Conservation (phyloP, 2,888 invertebrate species). For the Arctia plantaginis region DNA sequence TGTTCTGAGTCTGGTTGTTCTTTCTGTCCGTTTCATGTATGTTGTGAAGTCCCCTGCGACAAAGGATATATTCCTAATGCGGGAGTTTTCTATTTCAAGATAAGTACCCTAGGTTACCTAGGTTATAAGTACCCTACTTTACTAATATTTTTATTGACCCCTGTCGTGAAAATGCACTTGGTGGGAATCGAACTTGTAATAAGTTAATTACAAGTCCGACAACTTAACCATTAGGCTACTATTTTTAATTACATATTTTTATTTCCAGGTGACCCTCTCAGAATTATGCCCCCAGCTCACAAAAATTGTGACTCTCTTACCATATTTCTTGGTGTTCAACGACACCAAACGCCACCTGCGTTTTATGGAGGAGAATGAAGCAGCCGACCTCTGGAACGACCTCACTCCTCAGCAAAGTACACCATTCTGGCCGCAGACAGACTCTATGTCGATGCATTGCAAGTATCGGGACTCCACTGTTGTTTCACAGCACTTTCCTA, state of each 20-base stretch:
- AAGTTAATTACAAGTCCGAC: background rate
- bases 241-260: background rate
- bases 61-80: no score
- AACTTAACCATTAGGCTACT: background rate
- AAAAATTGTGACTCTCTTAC: constrained; percentile 92
- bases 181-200: background rate
- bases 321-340: constrained; percentile 92
- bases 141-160: no score
- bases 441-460: constrained; percentile 92
- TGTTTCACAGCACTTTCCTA: constrained; percentile 92
- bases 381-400: constrained; percentile 94
- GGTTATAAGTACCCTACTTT: no score
- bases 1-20: no score
- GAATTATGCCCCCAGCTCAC: constrained; percentile 91
- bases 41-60: no score
- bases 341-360: constrained; percentile 87
- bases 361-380: constrained; percentile 95
- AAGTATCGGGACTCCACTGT: constrained; percentile 92
- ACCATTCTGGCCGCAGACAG: constrained; percentile 94
- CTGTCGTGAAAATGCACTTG: no score
- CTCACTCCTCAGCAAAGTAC: constrained; percentile 89
- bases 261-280: constrained; percentile 87
- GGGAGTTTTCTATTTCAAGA: no score
- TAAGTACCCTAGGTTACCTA: no score
- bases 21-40: no score